Evolutionary conservation across 2,113 vertebrate genomes (phyloP).

Genomic region (Toxotes jaculatrix): DNA sequence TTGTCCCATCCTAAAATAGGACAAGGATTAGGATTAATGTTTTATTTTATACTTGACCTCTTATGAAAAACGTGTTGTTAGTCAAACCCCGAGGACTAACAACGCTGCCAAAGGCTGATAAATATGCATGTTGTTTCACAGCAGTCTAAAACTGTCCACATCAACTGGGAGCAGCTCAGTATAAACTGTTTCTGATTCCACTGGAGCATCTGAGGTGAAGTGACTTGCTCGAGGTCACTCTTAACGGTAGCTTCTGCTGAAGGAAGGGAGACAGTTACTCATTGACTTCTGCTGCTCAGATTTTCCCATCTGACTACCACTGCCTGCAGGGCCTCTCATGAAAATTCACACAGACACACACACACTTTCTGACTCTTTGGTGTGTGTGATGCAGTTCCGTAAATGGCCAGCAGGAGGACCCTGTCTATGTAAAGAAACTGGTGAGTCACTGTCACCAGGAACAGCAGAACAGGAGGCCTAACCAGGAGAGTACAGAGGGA

Average conservation of each 20-base stretch:
- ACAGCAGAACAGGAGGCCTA: constrained; percentile 47
- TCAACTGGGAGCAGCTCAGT: background rate
- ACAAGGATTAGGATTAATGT: constrained; percentile 57
- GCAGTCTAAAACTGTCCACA: background rate
- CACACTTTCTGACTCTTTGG: background rate
- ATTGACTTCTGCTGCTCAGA: constrained; percentile 51
- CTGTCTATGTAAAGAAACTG: constrained; percentile 44
- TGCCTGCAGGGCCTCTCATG: constrained; percentile 25
- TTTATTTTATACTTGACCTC: constrained; percentile 34
- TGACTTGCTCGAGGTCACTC: constrained; percentile 11
- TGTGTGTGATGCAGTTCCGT: constrained; percentile 25
- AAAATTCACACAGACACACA: constrained; percentile 15
- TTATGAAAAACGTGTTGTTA: constrained; percentile 25
- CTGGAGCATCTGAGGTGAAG: constrained; percentile 19
- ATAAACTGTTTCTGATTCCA: constrained; percentile 18
- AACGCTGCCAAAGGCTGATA: background rate
- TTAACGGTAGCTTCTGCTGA: background rate
- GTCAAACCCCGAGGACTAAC: background rate
- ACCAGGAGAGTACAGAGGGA: constrained; percentile 20
- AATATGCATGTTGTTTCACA: background rate
- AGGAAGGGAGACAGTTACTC: constrained; percentile 53
- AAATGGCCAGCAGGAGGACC: constrained; percentile 60
- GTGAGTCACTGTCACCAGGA: constrained; percentile 73
- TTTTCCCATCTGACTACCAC: constrained; percentile 51
- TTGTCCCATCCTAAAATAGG: constrained; percentile 94